phyloP scores from a whole-genome alignment of 2,113 vertebrate species.

The Falco punctatus region DNA sequence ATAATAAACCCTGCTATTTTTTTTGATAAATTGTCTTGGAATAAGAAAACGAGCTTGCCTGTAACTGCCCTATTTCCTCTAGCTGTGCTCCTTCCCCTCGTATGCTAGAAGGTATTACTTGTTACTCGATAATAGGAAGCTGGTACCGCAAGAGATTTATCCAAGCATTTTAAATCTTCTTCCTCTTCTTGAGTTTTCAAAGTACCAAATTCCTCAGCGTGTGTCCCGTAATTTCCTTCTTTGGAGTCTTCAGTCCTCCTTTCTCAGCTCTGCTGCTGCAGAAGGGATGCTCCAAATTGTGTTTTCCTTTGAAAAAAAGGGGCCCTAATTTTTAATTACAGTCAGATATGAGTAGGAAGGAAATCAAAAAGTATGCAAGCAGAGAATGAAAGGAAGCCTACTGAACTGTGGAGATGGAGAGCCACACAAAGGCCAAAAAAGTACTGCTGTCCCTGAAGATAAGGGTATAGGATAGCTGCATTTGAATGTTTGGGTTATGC shows the following conservation, averaged over 20 bases:
- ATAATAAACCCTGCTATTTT: not conserved
- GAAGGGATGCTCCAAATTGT: not conserved
- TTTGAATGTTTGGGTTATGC: not conserved
- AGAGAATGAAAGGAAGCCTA: not conserved
- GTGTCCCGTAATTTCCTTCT: not conserved
- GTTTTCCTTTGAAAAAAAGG: not conserved
- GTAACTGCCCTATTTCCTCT: not conserved
- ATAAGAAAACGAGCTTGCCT: not conserved
- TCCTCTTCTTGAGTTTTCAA: not conserved
- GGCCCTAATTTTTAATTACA: not conserved
- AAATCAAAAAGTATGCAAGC: not conserved
- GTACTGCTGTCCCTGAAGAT: not conserved
- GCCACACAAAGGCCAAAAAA: not conserved
- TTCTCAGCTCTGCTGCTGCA: not conserved
- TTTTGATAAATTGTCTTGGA: not conserved
- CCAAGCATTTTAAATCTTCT: not conserved
- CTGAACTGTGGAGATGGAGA: not conserved
- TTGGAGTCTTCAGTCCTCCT: not conserved
- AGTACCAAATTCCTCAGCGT: not conserved
- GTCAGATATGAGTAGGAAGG: not conserved
- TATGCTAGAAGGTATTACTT: not conserved
- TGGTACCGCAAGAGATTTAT: not conserved
- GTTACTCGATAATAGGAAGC: not conserved
- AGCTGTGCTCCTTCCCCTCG: not conserved
- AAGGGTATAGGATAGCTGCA: not conserved